Evolutionary conservation across 1,140 invertebrate genomes (phyloP).

Genomic region (Helicoverpa armigera): DNA sequence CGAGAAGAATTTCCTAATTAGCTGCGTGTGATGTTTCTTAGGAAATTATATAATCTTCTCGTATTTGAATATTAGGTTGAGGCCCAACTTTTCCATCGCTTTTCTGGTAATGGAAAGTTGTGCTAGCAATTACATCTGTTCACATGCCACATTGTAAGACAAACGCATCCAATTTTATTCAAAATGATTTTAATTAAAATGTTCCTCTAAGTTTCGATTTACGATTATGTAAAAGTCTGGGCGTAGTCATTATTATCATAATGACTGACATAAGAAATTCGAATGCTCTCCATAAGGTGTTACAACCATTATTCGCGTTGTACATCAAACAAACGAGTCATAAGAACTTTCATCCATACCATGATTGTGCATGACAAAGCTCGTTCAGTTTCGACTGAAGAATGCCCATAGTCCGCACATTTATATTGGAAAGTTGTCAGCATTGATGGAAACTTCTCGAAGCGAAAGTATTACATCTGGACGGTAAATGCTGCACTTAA

Average conservation of each 20-base stretch:
- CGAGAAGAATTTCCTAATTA: slow-evolving; percentile 47
- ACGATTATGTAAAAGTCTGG: background rate
- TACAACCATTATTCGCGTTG: slow-evolving; percentile 36
- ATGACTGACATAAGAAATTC: slow-evolving; percentile 6
- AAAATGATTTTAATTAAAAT: too few species aligned
- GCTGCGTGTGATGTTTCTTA: slow-evolving; percentile 33
- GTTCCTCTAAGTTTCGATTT: too few species aligned
- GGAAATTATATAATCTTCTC: slow-evolving; percentile 25
- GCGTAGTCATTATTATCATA: background rate
- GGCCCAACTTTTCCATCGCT: background rate
- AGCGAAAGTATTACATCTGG: slow-evolving; percentile 50
- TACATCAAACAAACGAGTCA: slow-evolving; percentile 38
- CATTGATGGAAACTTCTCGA: slow-evolving; percentile 77
- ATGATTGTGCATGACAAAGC: slow-evolving; percentile 74
- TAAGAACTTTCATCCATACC: slow-evolving; percentile 64
- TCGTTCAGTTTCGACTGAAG: slow-evolving; percentile 61
- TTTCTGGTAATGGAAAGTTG: slow-evolving; percentile 34
- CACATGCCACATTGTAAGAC: too few species aligned
- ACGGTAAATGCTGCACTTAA: slow-evolving; percentile 51
- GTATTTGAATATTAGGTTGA: slow-evolving; percentile 5
- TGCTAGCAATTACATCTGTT: background rate
- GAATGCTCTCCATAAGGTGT: slow-evolving; percentile 16
- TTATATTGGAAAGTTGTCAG: slow-evolving; percentile 79
- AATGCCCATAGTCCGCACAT: slow-evolving; percentile 66
- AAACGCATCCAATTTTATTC: too few species aligned